Percentiles rank a stretch among this genome's conserved stretches.
Conservation (phyloP, 2,888 invertebrate species). For the Anticlea derivata region DNA sequence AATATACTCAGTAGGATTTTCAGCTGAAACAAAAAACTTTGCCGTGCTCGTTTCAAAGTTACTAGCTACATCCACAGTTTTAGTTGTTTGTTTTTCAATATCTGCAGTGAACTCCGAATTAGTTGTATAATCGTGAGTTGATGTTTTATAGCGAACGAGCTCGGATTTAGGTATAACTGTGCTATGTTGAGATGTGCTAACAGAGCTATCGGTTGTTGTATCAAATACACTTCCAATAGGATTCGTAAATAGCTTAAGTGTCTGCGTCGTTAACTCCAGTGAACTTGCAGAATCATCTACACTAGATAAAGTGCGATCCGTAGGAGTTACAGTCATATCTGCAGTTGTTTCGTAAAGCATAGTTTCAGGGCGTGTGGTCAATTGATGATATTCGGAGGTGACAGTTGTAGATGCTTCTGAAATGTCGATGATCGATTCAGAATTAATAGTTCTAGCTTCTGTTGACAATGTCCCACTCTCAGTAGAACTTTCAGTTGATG, state of each 20-base stretch:
- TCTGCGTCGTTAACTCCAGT: background rate
- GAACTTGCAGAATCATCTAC: background rate
- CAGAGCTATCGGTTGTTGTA: background rate
- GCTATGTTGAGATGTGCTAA: background rate
- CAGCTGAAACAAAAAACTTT: background rate
- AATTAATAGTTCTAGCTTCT: too few relatives aligned
- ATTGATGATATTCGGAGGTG: too few relatives aligned
- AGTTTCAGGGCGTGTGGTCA: too few relatives aligned
- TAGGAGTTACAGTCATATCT: background rate
- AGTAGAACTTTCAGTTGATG: background rate
- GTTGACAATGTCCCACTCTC: background rate
- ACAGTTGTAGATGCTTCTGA: too few relatives aligned
- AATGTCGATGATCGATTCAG: too few relatives aligned
- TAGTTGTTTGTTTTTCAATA: background rate
- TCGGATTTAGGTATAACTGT: background rate
- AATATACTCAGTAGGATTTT: too few relatives aligned
- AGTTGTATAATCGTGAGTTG: background rate
- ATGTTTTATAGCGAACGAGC: background rate
- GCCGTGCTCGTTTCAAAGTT: background rate
- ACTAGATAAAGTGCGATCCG: background rate
- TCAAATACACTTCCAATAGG: background rate
- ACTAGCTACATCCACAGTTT: background rate
- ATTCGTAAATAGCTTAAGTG: background rate
- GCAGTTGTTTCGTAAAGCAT: background rate
- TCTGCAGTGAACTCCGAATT: background rate